Evolutionary conservation across 2,888 invertebrate genomes (phyloP), one percentile per base, ranked within the genome.

Genomic region (Stomorhina lunata): DNA sequence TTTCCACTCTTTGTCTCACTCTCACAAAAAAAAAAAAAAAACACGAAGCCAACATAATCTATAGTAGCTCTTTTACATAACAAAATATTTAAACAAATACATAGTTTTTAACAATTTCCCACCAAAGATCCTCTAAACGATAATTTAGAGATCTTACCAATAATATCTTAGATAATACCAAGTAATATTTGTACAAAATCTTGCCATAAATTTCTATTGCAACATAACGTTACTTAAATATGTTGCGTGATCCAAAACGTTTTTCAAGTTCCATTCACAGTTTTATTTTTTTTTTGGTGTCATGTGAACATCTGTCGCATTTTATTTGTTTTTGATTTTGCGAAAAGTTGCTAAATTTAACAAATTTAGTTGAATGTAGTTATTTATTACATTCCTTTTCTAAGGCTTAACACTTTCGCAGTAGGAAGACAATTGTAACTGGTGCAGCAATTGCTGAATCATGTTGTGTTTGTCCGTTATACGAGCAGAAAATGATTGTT

Each of bases 301-400:
- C 63, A 63, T 69, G 68, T 59, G 68, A 68, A 80, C 68, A 73
- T 80, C 55, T 68, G 79, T 61, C 71, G 50, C 15, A 37, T 40
- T 55, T 66, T 34, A 29, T 32, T 50, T 50, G 25, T 40, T 29
- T 17, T 29, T 27, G 53, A 2, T 43, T 63, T 45, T 45, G 20
- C 59, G n/a, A 45, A 57, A 61, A 43, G 15, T 34, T 50, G 17
- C 4, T 15, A 61, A 66, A 66, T 45, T 25, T 34, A 37, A 61
- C 37, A 61, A 65, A 48, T 59, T 48, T 55, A 32, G 20, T 29
- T 17, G 15, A n/a, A n/a, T n/a, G n/a, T n/a, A n/a, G n/a, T n/a
- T 22, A 53, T 34, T 71, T 45, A 50, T 20, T 27, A 25, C 17
- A 22, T 61, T 69, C 15, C 25, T 37, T 27, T 1, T 57, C 17